Percentiles rank a stretch among this genome's conserved stretches.
phyloP scores from a whole-genome alignment of 2,797 vertebrate genomes.

The Gambusia yucatana region DNA sequence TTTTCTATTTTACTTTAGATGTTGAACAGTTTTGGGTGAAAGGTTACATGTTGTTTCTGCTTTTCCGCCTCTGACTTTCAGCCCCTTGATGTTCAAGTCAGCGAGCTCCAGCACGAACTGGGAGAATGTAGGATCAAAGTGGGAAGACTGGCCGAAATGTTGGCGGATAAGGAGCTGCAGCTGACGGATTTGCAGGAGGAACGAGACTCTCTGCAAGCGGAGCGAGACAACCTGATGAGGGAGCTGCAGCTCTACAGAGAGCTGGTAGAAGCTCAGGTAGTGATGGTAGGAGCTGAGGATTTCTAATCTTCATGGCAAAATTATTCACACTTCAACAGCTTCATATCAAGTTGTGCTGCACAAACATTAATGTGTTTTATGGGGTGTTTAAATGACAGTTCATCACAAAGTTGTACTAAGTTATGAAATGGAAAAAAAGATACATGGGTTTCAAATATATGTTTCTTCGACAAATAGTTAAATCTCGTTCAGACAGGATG shows the following conservation, averaged over 20 bases:
- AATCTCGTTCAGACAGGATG: background rate
- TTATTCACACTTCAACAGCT: background rate
- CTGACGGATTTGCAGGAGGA: slow-evolving; percentile 63
- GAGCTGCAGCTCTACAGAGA: slow-evolving; percentile 55
- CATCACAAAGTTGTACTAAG: background rate
- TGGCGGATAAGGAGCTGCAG: slow-evolving; percentile 80
- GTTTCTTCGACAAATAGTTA: background rate
- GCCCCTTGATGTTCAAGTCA: slow-evolving; percentile 27
- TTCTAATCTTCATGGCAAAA: background rate
- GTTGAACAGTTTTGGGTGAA: background rate
- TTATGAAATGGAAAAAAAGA: background rate
- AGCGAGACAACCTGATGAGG: slow-evolving; percentile 62
- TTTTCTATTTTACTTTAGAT: background rate
- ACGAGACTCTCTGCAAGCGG: slow-evolving; percentile 45
- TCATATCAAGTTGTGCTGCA: background rate
- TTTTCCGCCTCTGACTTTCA: slow-evolving; percentile 20
- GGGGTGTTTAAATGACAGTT: background rate
- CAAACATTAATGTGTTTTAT: background rate
- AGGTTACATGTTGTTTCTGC: background rate
- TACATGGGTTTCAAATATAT: background rate
- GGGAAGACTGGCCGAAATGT: slow-evolving; percentile 66
- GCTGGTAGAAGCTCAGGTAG: slow-evolving; percentile 49
- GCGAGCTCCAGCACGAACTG: slow-evolving; percentile 53
- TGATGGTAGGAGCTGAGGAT: slow-evolving; percentile 43
- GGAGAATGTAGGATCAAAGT: slow-evolving; percentile 46